These are phyloP conservation scores for Xiphorhynchus erythropygius DNA, from an alignment of 2,797 vertebrate genomes.

Conservation along the genomic window DNA sequence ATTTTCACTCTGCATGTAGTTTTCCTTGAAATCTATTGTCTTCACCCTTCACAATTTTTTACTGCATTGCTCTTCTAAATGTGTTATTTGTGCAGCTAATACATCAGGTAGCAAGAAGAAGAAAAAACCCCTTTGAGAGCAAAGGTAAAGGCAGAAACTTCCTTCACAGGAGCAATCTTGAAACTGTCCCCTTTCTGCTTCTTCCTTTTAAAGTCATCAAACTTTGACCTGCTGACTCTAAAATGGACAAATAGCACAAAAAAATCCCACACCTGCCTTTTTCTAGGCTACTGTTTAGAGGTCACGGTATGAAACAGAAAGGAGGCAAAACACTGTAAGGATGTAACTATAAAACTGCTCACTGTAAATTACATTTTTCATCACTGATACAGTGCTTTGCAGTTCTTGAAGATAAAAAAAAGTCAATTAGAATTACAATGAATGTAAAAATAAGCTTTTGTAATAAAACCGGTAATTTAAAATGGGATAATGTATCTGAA, in stretches of 20 bases:
- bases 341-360: constrained; percentile 46
- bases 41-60: constrained; percentile 49
- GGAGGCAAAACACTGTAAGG: constrained; percentile 25
- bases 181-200: not conserved
- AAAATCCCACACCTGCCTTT: not conserved
- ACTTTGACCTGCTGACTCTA: constrained; percentile 39
- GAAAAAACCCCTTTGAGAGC: not conserved
- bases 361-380: constrained; percentile 67
- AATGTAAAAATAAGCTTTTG: constrained; percentile 68
- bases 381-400: constrained; percentile 54
- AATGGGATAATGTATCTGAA: constrained; percentile 67
- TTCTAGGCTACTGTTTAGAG: not conserved
- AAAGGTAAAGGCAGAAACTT: constrained; percentile 43
- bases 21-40: constrained; percentile 69
- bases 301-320: not conserved
- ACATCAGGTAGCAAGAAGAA: not conserved
- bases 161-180: constrained; percentile 27
- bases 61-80: constrained; percentile 41
- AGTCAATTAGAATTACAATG: constrained; percentile 68
- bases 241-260: constrained; percentile 30
- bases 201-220: constrained; percentile 35
- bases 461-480: constrained; percentile 67
- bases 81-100: constrained; percentile 26
- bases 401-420: constrained; percentile 58
- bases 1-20: constrained; percentile 68